Conservation (phyloP, 2,888 invertebrate genomes). For the Nemoura dubitans region DNA sequence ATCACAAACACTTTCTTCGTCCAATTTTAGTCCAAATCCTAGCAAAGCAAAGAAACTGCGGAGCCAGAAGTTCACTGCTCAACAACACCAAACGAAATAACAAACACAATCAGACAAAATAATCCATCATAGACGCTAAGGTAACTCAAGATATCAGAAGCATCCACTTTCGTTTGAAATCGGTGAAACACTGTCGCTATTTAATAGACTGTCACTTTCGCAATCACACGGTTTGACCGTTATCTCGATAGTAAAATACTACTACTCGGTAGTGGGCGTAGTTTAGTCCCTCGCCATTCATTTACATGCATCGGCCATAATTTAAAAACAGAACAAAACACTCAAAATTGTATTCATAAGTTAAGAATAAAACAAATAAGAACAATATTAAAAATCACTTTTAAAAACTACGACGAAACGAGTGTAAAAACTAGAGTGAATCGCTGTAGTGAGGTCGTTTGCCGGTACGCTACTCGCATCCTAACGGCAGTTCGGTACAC, state of each 20-base stretch:
- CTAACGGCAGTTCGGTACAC: background rate
- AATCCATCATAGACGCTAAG: background rate
- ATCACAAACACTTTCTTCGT: background rate
- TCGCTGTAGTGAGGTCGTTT: too few relatives aligned
- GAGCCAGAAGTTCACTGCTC: background rate
- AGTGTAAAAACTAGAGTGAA: too few relatives aligned
- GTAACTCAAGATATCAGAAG: background rate
- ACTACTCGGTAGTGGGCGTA: background rate
- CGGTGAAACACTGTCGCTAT: background rate
- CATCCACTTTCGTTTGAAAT: background rate
- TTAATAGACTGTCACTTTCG: background rate
- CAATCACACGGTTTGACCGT: background rate
- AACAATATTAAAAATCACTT: too few relatives aligned
- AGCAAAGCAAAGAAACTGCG: background rate
- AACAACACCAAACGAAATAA: background rate
- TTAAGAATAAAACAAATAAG: too few relatives aligned
- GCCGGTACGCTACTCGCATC: background rate
- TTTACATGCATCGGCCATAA: background rate
- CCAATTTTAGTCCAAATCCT: background rate
- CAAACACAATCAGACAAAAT: background rate
- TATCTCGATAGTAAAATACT: background rate
- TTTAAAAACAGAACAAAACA: background rate
- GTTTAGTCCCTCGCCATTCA: background rate
- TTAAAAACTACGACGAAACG: too few relatives aligned
- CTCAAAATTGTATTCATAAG: background rate